Evolutionary conservation across 2,888 invertebrate species (phyloP).

Genomic region (Ormyrus nitidulus): DNA sequence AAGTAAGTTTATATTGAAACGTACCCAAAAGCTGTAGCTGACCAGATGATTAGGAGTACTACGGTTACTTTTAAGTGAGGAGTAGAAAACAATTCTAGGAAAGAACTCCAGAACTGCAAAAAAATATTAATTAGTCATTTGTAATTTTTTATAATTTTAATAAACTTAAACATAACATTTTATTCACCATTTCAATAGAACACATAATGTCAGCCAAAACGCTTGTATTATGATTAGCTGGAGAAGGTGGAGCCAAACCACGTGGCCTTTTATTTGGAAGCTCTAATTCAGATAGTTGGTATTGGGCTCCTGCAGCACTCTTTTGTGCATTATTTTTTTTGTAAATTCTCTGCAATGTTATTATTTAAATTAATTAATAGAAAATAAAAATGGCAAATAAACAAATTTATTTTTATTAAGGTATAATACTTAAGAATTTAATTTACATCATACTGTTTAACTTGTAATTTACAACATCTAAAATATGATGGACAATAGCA

Average conservation of each 20-base stretch:
- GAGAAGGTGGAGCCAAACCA: conserved; percentile 74
- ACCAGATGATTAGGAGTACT: conserved; percentile 79
- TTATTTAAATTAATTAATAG: not conserved
- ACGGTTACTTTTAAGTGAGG: conserved; percentile 81
- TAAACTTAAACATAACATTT: not conserved
- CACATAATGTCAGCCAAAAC: conserved; percentile 76
- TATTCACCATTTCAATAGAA: conserved; percentile 75
- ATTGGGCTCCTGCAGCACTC: conserved; percentile 74
- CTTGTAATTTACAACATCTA: too few species aligned
- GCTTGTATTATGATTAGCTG: conserved; percentile 76
- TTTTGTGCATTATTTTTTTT: conserved; percentile 77
- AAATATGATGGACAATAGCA: too few species aligned
- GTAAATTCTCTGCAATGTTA: conserved; percentile 77
- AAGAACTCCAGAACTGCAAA: conserved; percentile 83
- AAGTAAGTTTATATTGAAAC: conserved; percentile 60
- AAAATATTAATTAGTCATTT: conserved; percentile 50
- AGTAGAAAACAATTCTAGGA: conserved; percentile 82
- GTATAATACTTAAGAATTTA: too few species aligned
- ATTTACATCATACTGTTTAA: too few species aligned
- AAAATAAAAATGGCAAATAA: too few species aligned
- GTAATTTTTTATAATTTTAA: not conserved
- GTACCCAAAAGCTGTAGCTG: conserved; percentile 78
- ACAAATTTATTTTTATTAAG: too few species aligned
- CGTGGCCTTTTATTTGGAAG: conserved; percentile 80
- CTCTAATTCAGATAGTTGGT: conserved; percentile 83